Conservation (phyloP, 2,113 vertebrate genomes). For the Rana temporaria region DNA sequence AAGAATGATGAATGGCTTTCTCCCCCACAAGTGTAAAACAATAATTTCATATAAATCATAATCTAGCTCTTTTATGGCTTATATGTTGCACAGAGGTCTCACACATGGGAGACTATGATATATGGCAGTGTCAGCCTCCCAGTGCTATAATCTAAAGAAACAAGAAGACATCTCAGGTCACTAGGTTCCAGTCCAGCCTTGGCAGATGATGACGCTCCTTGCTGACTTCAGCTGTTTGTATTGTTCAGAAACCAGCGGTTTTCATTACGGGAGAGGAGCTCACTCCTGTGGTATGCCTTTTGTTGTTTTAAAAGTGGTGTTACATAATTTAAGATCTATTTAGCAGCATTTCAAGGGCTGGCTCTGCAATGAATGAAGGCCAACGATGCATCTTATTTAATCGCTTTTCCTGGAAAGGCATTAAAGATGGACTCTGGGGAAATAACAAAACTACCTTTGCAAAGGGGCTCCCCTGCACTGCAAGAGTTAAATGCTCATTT, state of each 20-base stretch:
- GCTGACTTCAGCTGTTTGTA: constrained; percentile 50
- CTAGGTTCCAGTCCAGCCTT: constrained; percentile 29
- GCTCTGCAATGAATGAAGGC: constrained; percentile 28
- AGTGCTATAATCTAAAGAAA: constrained; percentile 27
- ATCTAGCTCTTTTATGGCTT: constrained; percentile 15
- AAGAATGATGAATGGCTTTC: constrained; percentile 34
- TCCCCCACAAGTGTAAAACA: constrained; percentile 4
- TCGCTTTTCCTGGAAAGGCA: constrained; percentile 26
- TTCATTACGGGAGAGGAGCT: constrained; percentile 29
- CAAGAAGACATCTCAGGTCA: constrained; percentile 45
- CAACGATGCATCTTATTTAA: constrained; percentile 43
- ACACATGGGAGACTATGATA: constrained; percentile 42
- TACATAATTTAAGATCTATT: constrained; percentile 51
- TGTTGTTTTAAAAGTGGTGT: constrained; percentile 47
- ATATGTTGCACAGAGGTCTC: constrained; percentile 7
- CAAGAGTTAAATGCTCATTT: no score
- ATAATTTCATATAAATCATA: constrained; percentile 30
- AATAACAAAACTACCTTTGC: no score
- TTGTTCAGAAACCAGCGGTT: constrained; percentile 12
- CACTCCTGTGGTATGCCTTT: not conserved
- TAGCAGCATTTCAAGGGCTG: constrained; percentile 48
- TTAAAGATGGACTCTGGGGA: not conserved
- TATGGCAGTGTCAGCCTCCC: constrained; percentile 36
- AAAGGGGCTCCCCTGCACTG: no score
- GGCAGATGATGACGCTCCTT: constrained; percentile 13